Percentiles rank a stretch among this genome's conserved stretches.
Conservation (phyloP, 1,140 invertebrate species). For the Sogatella furcifera region DNA sequence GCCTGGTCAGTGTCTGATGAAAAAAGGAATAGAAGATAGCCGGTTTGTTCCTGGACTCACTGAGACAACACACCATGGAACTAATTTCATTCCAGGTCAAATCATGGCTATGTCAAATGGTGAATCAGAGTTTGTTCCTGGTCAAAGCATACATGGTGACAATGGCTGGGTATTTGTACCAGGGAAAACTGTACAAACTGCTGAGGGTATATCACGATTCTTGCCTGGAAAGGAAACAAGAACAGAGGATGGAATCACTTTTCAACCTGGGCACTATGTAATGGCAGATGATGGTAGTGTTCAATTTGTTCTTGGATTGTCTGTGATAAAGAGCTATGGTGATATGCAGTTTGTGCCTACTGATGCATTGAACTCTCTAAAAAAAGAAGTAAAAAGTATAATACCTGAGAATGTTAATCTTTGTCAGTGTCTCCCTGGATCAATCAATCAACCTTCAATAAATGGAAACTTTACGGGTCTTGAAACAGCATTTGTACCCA, state of each 20-base stretch:
- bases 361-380: constrained; percentile 49
- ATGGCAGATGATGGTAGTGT: constrained; percentile 16
- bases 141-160: constrained; percentile 41
- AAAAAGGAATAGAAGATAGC: constrained; percentile 26
- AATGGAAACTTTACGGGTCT: too few species aligned
- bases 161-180: constrained; percentile 38
- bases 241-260: constrained; percentile 43
- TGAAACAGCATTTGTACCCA: constrained; percentile 40
- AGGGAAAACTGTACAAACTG: constrained; percentile 38
- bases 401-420: constrained; percentile 39
- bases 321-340: constrained; percentile 36
- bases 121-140: constrained; percentile 44
- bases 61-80: constrained; percentile 27
- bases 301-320: constrained; percentile 41
- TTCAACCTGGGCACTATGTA: constrained; percentile 57
- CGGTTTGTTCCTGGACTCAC: constrained; percentile 40
- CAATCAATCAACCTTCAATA: too few species aligned
- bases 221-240: constrained; percentile 46
- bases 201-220: constrained; percentile 44
- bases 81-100: constrained; percentile 48
- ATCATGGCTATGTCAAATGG: constrained; percentile 47
- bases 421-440: not conserved
- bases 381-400: constrained; percentile 48
- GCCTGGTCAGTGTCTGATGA: constrained; percentile 49
- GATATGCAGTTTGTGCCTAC: constrained; percentile 48